These are phyloP conservation scores for Vicugna pacos DNA, from an alignment of 2,113 vertebrate species.

Conservation along the genomic window DNA sequence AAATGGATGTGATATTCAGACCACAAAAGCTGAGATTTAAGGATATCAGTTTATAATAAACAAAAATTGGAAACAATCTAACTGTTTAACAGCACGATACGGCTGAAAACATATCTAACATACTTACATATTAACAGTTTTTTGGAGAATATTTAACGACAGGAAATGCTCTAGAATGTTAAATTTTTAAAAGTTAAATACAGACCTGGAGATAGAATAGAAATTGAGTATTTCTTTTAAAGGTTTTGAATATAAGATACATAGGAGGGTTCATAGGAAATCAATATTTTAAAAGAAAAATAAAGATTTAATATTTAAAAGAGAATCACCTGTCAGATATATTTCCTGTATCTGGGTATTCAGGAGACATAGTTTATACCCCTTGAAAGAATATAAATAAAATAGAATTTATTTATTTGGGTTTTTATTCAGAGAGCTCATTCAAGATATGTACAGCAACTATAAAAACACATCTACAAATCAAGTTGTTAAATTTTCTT, in stretches of 20 bases:
- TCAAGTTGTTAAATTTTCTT: not conserved
- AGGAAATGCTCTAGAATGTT: not conserved
- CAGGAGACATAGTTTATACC: not conserved
- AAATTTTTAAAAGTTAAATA: not conserved
- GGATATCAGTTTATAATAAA: not conserved
- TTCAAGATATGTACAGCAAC: not conserved
- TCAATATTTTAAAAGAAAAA: conserved; percentile 31
- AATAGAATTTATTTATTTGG: not conserved
- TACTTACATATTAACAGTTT: not conserved
- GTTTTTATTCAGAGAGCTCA: conserved; percentile 34
- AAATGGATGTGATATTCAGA: not conserved
- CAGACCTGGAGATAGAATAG: not conserved
- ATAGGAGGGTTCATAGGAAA: not conserved
- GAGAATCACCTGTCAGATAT: not conserved
- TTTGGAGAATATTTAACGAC: not conserved
- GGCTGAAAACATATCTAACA: not conserved
- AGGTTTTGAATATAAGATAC: not conserved
- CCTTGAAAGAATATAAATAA: not conserved
- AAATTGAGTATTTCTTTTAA: not conserved
- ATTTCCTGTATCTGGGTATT: not conserved
- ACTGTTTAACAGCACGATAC: not conserved
- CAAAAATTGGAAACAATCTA: not conserved
- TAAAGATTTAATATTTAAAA: conserved; percentile 18
- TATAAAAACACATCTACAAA: not conserved
- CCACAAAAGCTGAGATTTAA: not conserved